phyloP scores from a whole-genome alignment of 2,888 invertebrate species.

The Scaeva pyrastri region DNA sequence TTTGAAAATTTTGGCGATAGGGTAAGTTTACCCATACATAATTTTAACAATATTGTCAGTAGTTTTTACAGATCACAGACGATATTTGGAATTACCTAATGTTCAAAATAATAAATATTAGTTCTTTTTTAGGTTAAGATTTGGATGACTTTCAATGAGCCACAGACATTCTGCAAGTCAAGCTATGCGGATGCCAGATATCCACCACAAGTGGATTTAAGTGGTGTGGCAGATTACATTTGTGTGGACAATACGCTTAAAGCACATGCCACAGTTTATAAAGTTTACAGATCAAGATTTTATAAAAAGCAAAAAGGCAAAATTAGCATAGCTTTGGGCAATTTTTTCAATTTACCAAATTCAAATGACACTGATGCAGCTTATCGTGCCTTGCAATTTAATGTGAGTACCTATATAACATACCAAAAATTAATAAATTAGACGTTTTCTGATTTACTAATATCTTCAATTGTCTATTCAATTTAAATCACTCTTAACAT shows the following conservation, averaged over 20 bases:
- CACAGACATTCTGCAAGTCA: conserved; percentile 82
- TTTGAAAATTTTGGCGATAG: conserved; percentile 84
- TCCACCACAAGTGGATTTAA: conserved; percentile 82
- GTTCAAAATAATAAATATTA: background rate
- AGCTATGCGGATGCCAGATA: conserved; percentile 84
- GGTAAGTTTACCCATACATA: conserved; percentile 77
- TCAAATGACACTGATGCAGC: conserved; percentile 74
- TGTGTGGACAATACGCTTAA: conserved; percentile 85
- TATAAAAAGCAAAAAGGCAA: conserved; percentile 80
- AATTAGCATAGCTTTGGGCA: conserved; percentile 79
- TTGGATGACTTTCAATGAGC: conserved; percentile 83
- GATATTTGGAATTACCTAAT: background rate
- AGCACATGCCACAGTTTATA: conserved; percentile 85
- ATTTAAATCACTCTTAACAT: too few relatives aligned
- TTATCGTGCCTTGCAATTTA: conserved; percentile 79
- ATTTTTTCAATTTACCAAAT: conserved; percentile 78
- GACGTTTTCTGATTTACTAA: too few relatives aligned
- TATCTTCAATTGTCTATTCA: too few relatives aligned
- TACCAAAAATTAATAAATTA: too few relatives aligned
- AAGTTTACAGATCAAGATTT: conserved; percentile 83
- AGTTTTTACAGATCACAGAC: too few relatives aligned
- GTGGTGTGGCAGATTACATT: conserved; percentile 84
- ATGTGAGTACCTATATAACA: conserved; percentile 77
- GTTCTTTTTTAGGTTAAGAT: conserved; percentile 47
- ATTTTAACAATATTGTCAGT: too few relatives aligned